Base-by-base conservation (phyloP, 2,113 vertebrate genomes). In the Actenoides lindsayi region DNA sequence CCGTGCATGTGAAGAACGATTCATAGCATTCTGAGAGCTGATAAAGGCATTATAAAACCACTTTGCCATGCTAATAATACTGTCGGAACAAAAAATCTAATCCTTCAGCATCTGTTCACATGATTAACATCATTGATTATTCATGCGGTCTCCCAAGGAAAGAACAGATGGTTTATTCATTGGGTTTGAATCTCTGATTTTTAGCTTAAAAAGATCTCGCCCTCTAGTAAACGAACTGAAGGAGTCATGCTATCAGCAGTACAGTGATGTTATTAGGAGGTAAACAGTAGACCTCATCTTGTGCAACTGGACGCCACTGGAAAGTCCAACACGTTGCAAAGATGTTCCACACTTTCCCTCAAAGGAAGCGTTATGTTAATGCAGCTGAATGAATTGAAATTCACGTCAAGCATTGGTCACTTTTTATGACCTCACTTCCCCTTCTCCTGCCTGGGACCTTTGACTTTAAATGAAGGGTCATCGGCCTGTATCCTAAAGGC, bases 51-150 rank as follows among this genome's bases (percentile, higher is more conserved):
- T 46, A 60, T 42, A 90, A 67, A 90, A 60, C 33, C 19, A 41
- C 57, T 81, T 59, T 48, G 27, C 64, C 16, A 12, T 48, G 39
- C n/a, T 78, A 71, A 78, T 60, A 84, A 90, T 28, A 71, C 9
- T n/a, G 14, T 33, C 1, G 1, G 67, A 64, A 25, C 6, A 85
- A 85, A 80, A 48, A 73, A 78, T 21, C 44, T 48, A 81, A 89
- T 70, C 35, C 27, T 69, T 93, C 64, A 50, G 51, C 75, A 88
- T 62, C 75, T 88, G 83, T 77, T 88, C 74, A 88, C 67, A 35
- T 51, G 60, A 89, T 78, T 88, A 85, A 73, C 46, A 71, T n/a
- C 11, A 64, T 0, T 75, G 68, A 74, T 78, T 90, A 56, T 68
- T 81, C 27, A 51, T 39, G 67, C 0, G 0, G 11, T 63, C n/a